Evolutionary conservation across 2,888 invertebrate genomes (phyloP).

Genomic region (Tachina fera): DNA sequence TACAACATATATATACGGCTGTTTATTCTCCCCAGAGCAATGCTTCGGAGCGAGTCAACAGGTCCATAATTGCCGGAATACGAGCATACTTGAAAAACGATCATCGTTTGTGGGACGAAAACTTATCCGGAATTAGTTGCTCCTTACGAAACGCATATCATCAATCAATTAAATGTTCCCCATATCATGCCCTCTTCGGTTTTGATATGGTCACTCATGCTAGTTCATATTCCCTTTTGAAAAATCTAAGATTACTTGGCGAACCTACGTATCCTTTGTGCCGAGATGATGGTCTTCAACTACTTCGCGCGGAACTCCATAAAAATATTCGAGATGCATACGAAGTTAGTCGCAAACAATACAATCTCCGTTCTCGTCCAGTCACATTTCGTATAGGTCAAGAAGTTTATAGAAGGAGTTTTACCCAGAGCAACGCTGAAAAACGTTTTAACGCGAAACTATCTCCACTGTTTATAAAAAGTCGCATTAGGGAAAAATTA

Average conservation of each 20-base stretch:
- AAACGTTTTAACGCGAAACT: constrained; percentile 12
- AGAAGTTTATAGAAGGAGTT: constrained; percentile 47
- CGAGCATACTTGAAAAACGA: background rate
- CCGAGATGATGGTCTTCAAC: background rate
- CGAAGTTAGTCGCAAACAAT: constrained; percentile 31
- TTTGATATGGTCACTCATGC: constrained; percentile 53
- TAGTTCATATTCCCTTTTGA: constrained; percentile 31
- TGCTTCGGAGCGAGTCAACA: background rate
- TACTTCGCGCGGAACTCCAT: background rate
- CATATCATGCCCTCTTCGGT: constrained; percentile 56
- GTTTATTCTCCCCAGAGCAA: constrained; percentile 22
- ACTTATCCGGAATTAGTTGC: constrained; percentile 54
- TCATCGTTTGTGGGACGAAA: constrained; percentile 45
- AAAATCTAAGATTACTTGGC: constrained; percentile 21
- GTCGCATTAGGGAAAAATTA: constrained; percentile 14
- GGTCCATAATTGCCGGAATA: background rate
- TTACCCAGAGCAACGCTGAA: constrained; percentile 21
- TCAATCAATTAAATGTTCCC: constrained; percentile 45
- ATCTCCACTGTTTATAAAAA: constrained; percentile 1
- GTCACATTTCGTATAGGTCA: constrained; percentile 35
- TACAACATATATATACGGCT: no score
- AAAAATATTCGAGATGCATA: constrained; percentile 36
- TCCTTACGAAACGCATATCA: constrained; percentile 53
- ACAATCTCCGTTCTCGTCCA: constrained; percentile 40
- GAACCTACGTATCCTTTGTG: constrained; percentile 27